Conservation (phyloP, 2,797 vertebrate species). For the Spheniscus humboldti region DNA sequence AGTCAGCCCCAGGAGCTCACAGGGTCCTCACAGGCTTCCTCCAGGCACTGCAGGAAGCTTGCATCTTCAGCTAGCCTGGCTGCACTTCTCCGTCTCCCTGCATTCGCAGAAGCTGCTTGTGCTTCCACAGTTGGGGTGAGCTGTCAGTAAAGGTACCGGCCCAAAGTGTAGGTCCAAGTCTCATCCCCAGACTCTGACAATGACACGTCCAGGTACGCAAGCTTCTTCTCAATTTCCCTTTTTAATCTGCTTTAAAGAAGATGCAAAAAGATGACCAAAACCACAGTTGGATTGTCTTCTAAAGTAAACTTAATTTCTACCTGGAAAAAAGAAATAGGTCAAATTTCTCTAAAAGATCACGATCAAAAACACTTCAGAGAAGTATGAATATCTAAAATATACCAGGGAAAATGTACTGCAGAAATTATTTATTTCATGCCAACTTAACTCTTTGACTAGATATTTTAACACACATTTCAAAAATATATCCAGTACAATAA, state of each 20-base stretch:
- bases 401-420: slow-evolving; percentile 25
- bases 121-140: not conserved
- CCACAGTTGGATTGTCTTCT: not conserved
- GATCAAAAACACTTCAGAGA: not conserved
- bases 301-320: not conserved
- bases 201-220: fast-evolving
- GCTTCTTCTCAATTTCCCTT: not conserved
- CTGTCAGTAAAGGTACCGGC: not conserved
- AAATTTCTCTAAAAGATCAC: not conserved
- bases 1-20: not conserved
- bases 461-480: slow-evolving; percentile 61
- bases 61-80: not conserved
- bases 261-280: not conserved
- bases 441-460: slow-evolving; percentile 52
- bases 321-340: not conserved
- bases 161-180: not conserved
- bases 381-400: not conserved
- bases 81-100: not conserved
- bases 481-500: slow-evolving; percentile 69
- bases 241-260: not conserved
- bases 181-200: not conserved
- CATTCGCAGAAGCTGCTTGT: not conserved
- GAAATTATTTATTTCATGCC: slow-evolving; percentile 76
- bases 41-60: not conserved
- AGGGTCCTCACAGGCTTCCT: not conserved